These are phyloP conservation scores for Amphipoea oculea DNA, from an alignment of 2,888 invertebrate genomes.

Conservation along the genomic window DNA sequence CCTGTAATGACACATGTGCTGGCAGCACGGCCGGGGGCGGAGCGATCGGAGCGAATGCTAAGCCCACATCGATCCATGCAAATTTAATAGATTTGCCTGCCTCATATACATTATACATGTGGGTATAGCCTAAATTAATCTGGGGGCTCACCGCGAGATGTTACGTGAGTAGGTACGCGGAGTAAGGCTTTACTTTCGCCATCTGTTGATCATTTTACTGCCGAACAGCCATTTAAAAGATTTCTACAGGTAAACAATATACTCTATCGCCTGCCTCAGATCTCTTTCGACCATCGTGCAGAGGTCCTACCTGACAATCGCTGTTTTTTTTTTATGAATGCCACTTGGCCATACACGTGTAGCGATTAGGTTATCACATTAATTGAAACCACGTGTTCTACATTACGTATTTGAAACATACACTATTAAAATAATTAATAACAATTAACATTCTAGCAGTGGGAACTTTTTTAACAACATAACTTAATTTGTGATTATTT, in stretches of 20 bases:
- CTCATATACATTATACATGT: conserved; percentile 45
- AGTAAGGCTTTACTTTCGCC: conserved; percentile 15
- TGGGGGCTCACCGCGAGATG: conserved; percentile 34
- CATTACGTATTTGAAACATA: neutral
- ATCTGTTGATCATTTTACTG: conserved; percentile 27
- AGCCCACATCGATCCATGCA: conserved; percentile 66
- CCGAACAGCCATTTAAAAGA: conserved; percentile 1
- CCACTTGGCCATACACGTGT: neutral
- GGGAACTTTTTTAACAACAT: neutral
- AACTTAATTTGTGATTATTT: neutral
- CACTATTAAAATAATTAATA: too few relatives aligned
- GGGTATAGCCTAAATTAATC: conserved; percentile 51
- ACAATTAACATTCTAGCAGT: neutral
- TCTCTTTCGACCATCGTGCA: neutral
- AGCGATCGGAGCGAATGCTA: conserved; percentile 60
- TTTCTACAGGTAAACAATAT: neutral
- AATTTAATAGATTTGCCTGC: conserved; percentile 63
- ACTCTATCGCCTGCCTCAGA: neutral
- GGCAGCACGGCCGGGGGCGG: conserved; percentile 63
- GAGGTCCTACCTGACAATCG: neutral
- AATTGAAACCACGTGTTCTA: neutral
- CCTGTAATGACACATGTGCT: conserved; percentile 77
- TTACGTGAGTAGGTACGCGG: conserved; percentile 21
- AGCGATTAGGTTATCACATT: neutral
- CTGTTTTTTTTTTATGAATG: neutral